phyloP scores from a whole-genome alignment of 2,888 invertebrate genomes.

The Trissolcus japonicus region DNA sequence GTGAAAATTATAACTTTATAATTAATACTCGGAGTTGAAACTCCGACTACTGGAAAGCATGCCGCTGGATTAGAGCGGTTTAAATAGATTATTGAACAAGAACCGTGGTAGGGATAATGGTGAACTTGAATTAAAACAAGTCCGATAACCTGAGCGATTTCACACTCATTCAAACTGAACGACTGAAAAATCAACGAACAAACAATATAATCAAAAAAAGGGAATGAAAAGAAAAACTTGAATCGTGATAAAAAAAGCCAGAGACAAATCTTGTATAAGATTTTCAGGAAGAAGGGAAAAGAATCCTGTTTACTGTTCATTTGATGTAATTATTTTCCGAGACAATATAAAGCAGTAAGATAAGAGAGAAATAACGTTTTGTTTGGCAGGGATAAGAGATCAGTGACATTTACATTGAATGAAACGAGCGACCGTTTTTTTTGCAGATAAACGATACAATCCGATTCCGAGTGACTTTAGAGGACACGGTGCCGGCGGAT shows the following conservation, averaged over 20 bases:
- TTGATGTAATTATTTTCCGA: neutral
- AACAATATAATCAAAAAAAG: too few relatives aligned
- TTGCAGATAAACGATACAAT: constrained; percentile 86
- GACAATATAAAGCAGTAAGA: neutral
- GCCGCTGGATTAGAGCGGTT: constrained; percentile 2
- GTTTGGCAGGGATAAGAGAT: constrained; percentile 14
- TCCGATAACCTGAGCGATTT: neutral
- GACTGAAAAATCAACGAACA: too few relatives aligned
- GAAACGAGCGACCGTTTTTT: constrained; percentile 18
- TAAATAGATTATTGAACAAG: constrained; percentile 4
- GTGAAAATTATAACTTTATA: too few relatives aligned
- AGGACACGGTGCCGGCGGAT: constrained; percentile 82
- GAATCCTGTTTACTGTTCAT: neutral
- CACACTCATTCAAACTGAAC: neutral
- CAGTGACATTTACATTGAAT: constrained; percentile 19
- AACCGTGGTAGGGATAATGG: neutral
- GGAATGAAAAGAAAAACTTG: too few relatives aligned
- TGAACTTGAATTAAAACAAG: constrained; percentile 1
- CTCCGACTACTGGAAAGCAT: neutral
- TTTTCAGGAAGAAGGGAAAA: too few relatives aligned
- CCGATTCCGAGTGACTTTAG: constrained; percentile 87
- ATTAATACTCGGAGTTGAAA: too few relatives aligned
- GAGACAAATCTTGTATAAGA: too few relatives aligned
- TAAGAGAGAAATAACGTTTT: constrained; percentile 3
- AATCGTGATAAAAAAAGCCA: too few relatives aligned